Conservation (phyloP, 2,888 invertebrate genomes). For the Norana najaformis region DNA sequence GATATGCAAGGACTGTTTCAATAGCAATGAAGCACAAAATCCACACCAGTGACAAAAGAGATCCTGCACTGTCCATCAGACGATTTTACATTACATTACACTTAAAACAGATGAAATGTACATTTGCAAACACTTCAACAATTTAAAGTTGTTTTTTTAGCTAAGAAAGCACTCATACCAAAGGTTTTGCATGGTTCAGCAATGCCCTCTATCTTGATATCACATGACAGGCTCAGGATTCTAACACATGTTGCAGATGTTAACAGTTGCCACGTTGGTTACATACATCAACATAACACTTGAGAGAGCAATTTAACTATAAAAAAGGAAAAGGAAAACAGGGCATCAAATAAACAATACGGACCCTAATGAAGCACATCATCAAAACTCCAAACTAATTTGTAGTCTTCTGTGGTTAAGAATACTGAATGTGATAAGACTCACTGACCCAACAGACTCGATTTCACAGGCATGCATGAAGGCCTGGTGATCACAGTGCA, state of each 20-base stretch:
- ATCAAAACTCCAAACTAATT: background rate
- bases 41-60: no score
- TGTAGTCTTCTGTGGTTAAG: background rate
- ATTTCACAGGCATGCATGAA: constrained; percentile 70
- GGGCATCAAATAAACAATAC: no score
- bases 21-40: background rate
- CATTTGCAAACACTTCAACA: background rate
- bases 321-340: background rate
- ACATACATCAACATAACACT: background rate
- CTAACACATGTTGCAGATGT: background rate
- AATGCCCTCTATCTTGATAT: no score
- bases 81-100: no score
- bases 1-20: no score
- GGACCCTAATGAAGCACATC: no score
- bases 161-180: background rate
- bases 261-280: background rate
- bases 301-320: background rate
- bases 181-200: background rate
- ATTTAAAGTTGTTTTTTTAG: background rate
- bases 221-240: no score
- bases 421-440: background rate
- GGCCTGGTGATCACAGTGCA: constrained; percentile 76
- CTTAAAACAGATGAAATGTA: background rate
- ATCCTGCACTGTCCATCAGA: no score
- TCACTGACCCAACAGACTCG: constrained; percentile 60